Evolutionary conservation across 2,797 vertebrate species (phyloP), one percentile per base, ranked within the genome.

Genomic region (Chelonia mydas): DNA sequence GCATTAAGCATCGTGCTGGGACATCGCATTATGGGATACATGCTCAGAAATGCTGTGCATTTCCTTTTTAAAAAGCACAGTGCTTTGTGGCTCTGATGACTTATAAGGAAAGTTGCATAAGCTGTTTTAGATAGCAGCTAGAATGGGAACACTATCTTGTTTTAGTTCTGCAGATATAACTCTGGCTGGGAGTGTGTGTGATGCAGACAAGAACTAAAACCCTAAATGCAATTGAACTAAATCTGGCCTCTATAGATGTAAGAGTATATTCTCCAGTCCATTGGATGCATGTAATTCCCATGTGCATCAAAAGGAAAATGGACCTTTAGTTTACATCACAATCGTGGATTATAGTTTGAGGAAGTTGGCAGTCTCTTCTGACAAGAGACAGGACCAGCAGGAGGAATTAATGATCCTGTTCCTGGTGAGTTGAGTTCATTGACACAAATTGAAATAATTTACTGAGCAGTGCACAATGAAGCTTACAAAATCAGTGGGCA

Each of bases 361-460:
- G 55, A 45, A 78, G 57, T 55, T 54, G 83, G 53, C 47, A 59
- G 37, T 12, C 53, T 88, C 47, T 31, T 59, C 59, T 80, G 37
- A 80, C 81, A 81, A 87, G 45, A 53, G 54, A 50, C 65, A 90
- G 87, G 79, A 91, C 81, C 92, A 81, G 82, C 47, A 86, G 82
- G 77, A 94, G 89, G 59, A 94, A 57, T 54, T 95, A 90, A 93
- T 90, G 61, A 33, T 54, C 88, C 27, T 41, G 8, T 90, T 90
- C 49, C 78, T 92, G 74, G 59, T 92, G 91, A 91, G 84, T 11
- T 91, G 82, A 78, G 41, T 89, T 92, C 77, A 88, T 91, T 87
- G 87, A 90, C 92, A 96, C 47, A 65, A 81, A 78, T 74, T 68
- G 86, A 85, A 93, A 68, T 80, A 89, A 51, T 78, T 74, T 94